Base-by-base conservation (phyloP, 2,113 vertebrate species). In the Ciconia maguari region DNA sequence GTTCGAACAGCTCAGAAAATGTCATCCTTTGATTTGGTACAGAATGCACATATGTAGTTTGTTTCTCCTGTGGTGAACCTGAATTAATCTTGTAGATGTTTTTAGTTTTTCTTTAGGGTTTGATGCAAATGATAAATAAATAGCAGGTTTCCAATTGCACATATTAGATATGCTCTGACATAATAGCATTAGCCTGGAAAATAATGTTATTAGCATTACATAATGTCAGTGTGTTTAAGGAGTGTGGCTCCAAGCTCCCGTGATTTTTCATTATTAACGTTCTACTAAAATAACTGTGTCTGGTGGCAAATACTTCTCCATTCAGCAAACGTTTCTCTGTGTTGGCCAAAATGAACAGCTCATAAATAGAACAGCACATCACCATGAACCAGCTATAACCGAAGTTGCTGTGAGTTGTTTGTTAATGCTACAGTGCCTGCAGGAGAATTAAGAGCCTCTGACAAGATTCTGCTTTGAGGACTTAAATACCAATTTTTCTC, bases 401-500 rank as follows among this genome's bases (percentile, higher is more conserved):
- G 0, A 1, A 69, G 30, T 1, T 74, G 38, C 55, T 77, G 54
- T 46, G 75, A 92, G 54, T 20, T 74, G 49, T 79, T 93, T 87
- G 51, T 57, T 90, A 84, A 72, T 91, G 65, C 25, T 79, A 72
- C 52, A 72, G 19, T 62, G 49, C 46, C 66, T 88, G 66, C 32
- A 93, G 75, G 38, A 80, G 68, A 96, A 88, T 85, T 94, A 83
- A 93, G 66, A 85, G 26, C 25, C 29, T 80, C 49, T 93, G 90
- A 91, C 78, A 77, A 55, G 61, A 88, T 65, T 58, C 70, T 76
- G 54, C 61, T 94, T 83, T 61, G 74, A 83, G 30, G 66, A 91
- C 71, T 94, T 94, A 94, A 96, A 83, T 69, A 51, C 7, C 49
- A 90, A 14, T 90, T 90, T 94, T 94, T 96, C 48, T 88, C 71